These are phyloP conservation scores for Augiades crinisus DNA, from an alignment of 2,888 invertebrate species.

Conservation along the genomic window DNA sequence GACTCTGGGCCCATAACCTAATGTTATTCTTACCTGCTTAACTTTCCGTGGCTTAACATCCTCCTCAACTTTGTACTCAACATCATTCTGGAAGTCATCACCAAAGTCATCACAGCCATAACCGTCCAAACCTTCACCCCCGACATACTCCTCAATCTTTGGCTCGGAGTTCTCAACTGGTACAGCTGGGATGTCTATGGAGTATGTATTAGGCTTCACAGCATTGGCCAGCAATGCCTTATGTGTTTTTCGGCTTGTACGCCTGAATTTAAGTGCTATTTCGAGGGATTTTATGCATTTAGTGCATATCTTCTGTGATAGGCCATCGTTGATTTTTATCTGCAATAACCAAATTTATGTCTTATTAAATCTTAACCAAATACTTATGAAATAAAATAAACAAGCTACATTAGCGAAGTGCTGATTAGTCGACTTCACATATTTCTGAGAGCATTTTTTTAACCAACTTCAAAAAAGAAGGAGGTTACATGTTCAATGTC, in stretches of 20 bases:
- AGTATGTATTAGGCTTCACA: neutral
- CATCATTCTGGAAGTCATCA: slow-evolving; percentile 44
- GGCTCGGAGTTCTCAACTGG: neutral
- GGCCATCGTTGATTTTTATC: slow-evolving; percentile 59
- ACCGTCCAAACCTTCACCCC: slow-evolving; percentile 30
- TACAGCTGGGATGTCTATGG: neutral
- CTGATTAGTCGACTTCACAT: no score
- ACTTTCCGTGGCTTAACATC: slow-evolving; percentile 30
- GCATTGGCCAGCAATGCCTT: slow-evolving; percentile 41
- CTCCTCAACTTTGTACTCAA: slow-evolving; percentile 34
- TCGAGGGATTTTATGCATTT: slow-evolving; percentile 48
- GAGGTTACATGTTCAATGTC: no score
- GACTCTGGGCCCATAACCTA: no score
- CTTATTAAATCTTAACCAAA: no score
- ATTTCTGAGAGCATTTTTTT: no score
- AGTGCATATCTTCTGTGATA: slow-evolving; percentile 62
- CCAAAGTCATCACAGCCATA: slow-evolving; percentile 38
- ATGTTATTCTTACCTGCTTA: slow-evolving; percentile 30
- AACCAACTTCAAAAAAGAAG: no score
- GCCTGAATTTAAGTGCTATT: slow-evolving; percentile 49
- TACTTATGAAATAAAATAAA: no score
- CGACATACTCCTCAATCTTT: slow-evolving; percentile 30
- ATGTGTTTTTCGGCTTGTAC: slow-evolving; percentile 50
- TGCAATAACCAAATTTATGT: slow-evolving; percentile 34
- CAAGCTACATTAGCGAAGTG: no score